Percentiles rank a stretch among this genome's conserved stretches.
These are phyloP conservation scores for Maniola jurtina DNA, from an alignment of 1,140 invertebrate genomes.

Conservation along the genomic window DNA sequence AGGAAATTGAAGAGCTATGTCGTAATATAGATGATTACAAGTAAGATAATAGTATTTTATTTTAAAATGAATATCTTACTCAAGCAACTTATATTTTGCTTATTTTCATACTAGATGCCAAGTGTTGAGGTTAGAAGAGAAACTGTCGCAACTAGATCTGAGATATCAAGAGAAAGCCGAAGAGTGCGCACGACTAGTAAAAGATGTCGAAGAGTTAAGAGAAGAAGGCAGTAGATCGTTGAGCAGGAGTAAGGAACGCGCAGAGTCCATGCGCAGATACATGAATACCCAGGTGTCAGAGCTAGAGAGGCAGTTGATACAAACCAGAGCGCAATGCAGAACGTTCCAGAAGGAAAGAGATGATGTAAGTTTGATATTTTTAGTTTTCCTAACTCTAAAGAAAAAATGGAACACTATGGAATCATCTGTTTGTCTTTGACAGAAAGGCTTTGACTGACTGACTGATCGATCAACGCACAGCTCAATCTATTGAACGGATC, in stretches of 20 bases:
- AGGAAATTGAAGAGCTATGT: slow-evolving; percentile 76
- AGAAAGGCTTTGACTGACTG: no score
- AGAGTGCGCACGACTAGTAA: slow-evolving; percentile 77
- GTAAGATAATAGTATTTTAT: slow-evolving; percentile 26
- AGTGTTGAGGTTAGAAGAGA: slow-evolving; percentile 58
- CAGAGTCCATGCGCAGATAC: slow-evolving; percentile 76
- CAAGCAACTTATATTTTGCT: no score
- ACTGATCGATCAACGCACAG: no score
- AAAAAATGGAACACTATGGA: no score
- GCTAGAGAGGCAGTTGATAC: slow-evolving; percentile 82
- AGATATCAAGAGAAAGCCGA: slow-evolving; percentile 69
- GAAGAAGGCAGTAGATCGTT: slow-evolving; percentile 84
- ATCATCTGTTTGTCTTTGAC: no score
- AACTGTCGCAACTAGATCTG: slow-evolving; percentile 72
- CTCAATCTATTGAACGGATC: no score
- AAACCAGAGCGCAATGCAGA: slow-evolving; percentile 81
- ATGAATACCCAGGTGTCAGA: slow-evolving; percentile 82
- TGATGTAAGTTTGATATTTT: slow-evolving; percentile 68
- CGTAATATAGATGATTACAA: slow-evolving; percentile 70
- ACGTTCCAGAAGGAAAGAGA: slow-evolving; percentile 83
- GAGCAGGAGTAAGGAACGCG: slow-evolving; percentile 81
- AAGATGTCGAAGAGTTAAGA: slow-evolving; percentile 82
- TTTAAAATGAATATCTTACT: background rate
- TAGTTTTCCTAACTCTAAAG: background rate
- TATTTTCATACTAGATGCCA: slow-evolving; percentile 43